Conservation (phyloP, 2,888 invertebrate genomes). For the Drosophila fulvimacula region DNA sequence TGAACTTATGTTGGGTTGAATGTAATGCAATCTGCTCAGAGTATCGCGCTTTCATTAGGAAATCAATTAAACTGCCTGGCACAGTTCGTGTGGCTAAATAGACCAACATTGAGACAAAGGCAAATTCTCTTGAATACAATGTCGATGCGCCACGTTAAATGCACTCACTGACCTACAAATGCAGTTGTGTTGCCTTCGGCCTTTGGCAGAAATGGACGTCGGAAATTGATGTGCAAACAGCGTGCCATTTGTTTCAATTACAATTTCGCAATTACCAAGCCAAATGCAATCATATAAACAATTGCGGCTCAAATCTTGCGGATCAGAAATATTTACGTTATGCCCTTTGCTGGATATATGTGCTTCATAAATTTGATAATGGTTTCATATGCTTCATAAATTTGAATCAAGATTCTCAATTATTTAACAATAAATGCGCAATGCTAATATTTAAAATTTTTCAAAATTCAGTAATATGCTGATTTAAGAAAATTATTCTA, state of each 20-base stretch:
- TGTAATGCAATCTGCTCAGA: conserved; percentile 10
- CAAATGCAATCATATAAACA: conserved; percentile 25
- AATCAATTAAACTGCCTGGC: conserved; percentile 61
- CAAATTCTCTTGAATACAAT: conserved; percentile 20
- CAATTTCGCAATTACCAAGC: conserved; percentile 21
- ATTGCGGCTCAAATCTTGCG: not conserved
- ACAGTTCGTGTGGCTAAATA: conserved; percentile 19
- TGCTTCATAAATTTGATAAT: not conserved
- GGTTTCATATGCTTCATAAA: too few species aligned
- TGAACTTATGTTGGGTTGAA: not conserved
- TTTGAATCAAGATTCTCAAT: too few species aligned
- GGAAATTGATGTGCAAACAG: conserved; percentile 34
- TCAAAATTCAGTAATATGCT: not conserved
- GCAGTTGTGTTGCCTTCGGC: conserved; percentile 10
- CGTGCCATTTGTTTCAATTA: conserved; percentile 47
- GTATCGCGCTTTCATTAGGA: conserved; percentile 42
- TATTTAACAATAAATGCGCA: not conserved
- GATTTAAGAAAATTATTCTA: not conserved
- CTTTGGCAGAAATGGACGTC: not conserved
- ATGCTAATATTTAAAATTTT: too few species aligned
- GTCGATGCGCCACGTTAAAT: conserved; percentile 28
- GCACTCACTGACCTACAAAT: conserved; percentile 21
- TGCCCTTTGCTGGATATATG: not conserved
- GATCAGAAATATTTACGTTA: conserved; percentile 7
- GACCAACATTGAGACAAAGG: conserved; percentile 7